These are phyloP conservation scores for Onychomys leucogaster DNA, from an alignment of 2,797 vertebrate genomes.

Conservation along the genomic window DNA sequence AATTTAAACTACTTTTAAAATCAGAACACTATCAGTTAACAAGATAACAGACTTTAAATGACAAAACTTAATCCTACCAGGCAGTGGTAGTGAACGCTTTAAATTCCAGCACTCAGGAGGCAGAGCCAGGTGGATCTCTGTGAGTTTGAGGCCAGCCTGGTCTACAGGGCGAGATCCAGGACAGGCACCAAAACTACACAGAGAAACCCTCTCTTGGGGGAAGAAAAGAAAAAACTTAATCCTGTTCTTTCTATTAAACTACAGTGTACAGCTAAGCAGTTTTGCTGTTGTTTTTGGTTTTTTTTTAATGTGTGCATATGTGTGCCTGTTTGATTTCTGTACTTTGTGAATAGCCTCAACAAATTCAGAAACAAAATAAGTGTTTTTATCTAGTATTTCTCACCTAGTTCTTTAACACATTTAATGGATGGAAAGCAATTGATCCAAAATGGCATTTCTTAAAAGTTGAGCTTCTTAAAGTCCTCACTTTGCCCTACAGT, in stretches of 20 bases:
- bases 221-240: background rate
- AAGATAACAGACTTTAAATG: background rate
- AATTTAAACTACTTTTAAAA: constrained; percentile 13
- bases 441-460: constrained; percentile 56
- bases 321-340: constrained; percentile 53
- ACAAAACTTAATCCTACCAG: background rate
- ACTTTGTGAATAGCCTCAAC: constrained; percentile 42
- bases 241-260: constrained; percentile 11
- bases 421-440: constrained; percentile 29
- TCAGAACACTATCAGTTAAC: constrained; percentile 9
- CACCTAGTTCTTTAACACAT: background rate
- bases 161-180: too few relatives aligned
- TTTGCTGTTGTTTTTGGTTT: background rate
- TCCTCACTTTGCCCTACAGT: constrained; percentile 59
- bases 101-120: too few relatives aligned
- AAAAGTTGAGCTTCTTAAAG: constrained; percentile 62
- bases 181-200: too few relatives aligned
- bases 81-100: too few relatives aligned
- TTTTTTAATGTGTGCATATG: background rate
- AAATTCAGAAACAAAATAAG: constrained; percentile 38
- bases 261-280: background rate
- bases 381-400: background rate
- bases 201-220: too few relatives aligned
- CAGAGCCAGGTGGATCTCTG: too few relatives aligned
- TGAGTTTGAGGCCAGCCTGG: too few relatives aligned